Evolutionary conservation across 2,888 invertebrate species (phyloP).

Genomic region (Drosophila acutilabella): DNA sequence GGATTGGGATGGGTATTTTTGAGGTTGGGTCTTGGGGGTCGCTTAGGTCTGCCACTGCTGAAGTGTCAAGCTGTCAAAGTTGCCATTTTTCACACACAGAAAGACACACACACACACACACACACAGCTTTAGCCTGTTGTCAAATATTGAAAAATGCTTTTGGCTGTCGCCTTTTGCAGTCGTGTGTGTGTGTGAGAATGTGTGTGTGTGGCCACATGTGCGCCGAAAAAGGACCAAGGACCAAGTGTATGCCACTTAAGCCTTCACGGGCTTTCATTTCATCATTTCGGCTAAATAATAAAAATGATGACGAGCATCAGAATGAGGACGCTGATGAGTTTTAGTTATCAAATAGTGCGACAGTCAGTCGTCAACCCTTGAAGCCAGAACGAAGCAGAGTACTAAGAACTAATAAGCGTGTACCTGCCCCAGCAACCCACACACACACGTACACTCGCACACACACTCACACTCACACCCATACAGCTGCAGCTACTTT

Average conservation of each 20-base stretch:
- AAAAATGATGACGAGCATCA: conserved; percentile 70
- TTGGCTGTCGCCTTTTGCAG: conserved; percentile 32
- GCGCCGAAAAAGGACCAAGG: conserved; percentile 29
- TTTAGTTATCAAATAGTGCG: conserved; percentile 74
- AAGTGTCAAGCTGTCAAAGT: conserved; percentile 80
- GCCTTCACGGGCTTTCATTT: conserved; percentile 71
- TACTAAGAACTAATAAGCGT: conserved; percentile 58
- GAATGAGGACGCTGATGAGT: conserved; percentile 63
- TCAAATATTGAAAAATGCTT: conserved; percentile 81
- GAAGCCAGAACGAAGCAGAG: conserved; percentile 6
- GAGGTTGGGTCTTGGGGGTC: conserved; percentile 19
- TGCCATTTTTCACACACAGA: conserved; percentile 74
- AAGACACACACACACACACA: conserved; percentile 33
- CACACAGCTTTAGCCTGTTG: conserved; percentile 47
- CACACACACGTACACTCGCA: conserved; percentile 15
- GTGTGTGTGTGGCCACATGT: conserved; percentile 56
- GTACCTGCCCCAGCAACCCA: conserved; percentile 44
- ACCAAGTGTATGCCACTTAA: conserved; percentile 50
- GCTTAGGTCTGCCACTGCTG: conserved; percentile 41
- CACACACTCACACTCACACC: conserved; percentile 8
- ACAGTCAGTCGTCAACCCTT: conserved; percentile 55
- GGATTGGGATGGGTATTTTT: conserved; percentile 14
- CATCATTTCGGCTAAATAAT: conserved; percentile 74
- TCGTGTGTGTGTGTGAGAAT: conserved; percentile 17
- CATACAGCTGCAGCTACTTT: conserved; percentile 74